Evolutionary conservation across 1,140 invertebrate species (phyloP), one percentile per base, ranked within the genome.

Genomic region (Drosophila simulans): DNA sequence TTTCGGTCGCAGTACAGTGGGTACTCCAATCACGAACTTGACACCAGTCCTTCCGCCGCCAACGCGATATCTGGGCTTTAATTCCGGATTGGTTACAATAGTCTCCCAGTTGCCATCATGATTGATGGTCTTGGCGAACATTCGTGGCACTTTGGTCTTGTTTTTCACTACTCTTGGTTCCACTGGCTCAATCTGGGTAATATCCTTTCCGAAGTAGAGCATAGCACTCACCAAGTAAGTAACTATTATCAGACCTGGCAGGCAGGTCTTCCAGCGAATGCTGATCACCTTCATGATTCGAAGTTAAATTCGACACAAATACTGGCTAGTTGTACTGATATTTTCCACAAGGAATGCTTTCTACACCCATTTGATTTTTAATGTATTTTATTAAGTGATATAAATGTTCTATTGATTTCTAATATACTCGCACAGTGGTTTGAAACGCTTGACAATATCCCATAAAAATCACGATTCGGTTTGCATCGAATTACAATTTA

Each of bases 61-160:
- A 10, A 43, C 70, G 3, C 46, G 53, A 22, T 15, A 58, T 5
- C 34, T 46, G 2, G 74, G 42, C 5, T 11, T 12, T 22, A 15
- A 5, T 4, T 27, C 13, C 3, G 40, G 31, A 27, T 12, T 20
- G 8, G 25, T 10, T 4, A 25, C 4, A 4, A 25, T 22, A 2
- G 4, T 22, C n/a, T 66, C 27, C 37, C 25, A 22, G 31, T 31
- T n/a, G 8, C 5, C 12, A 10, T 22, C 4, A 13, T 25, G 4
- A 4, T 22, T 22, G 13, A 27, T 25, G 5, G 5, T 27, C n/a
- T n/a, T 27, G 12, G 8, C 7, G 15, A 10, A 10, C 13, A 8
- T 34, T 31, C 27, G 13, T 0, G 1, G n/a, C 7, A 22, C 7
- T 11, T 37, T 92, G 98, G 98, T 97, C 92, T 99, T 0, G 92